Base-by-base conservation (phyloP, 2,113 vertebrate genomes). In the Glaucomys volans region DNA sequence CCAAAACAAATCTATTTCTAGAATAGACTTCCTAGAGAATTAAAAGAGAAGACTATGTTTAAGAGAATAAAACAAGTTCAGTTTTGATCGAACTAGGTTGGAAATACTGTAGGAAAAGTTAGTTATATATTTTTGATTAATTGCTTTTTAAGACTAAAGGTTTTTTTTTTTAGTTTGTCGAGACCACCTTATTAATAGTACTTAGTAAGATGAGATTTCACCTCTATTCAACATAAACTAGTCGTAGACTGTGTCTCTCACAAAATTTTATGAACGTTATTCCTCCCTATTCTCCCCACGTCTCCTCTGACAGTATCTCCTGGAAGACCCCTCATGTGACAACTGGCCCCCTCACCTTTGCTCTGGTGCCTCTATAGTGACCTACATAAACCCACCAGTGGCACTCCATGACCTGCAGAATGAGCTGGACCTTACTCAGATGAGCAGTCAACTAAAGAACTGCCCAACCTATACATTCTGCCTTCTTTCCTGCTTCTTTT, bases 61-160 rank as follows among this genome's bases (percentile, higher is more conserved):
- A 59, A 67, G n/a, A 82, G 62, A 75, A 81, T 89, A 94, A 90
- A 64, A 54, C 35, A 18, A 85, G 28, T 91, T 89, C 24, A 32
- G 4, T 93, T 93, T 92, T 66, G 50, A 71, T 82, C 9, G 72
- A n/a, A 40, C 42, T 28, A 83, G 62, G 28, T 93, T 72, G 52
- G 50, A 71, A 83, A 44, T 76, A 9, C 42, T 59, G 6, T 22
- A 62, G 66, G 35, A 87, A 89, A 44, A 79, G 37, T 54, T 62
- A 30, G 82, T 37, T 75, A 14, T 24, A 13, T 82, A 71, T 54
- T 67, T 87, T 91, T 64, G 2, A 80, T 66, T 50, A n/a, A 44
- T 3, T 24, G 8, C 64, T 76, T 54, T 52, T 62, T 62, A 62
- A 83, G 52, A 44, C 30, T 54, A 74, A 64, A 95, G 18, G 22